A percentile compares a stretch with the other conserved stretches of the same genome.
These are phyloP conservation scores for Furcula furcula DNA, from an alignment of 2,888 invertebrate species.

Conservation along the genomic window DNA sequence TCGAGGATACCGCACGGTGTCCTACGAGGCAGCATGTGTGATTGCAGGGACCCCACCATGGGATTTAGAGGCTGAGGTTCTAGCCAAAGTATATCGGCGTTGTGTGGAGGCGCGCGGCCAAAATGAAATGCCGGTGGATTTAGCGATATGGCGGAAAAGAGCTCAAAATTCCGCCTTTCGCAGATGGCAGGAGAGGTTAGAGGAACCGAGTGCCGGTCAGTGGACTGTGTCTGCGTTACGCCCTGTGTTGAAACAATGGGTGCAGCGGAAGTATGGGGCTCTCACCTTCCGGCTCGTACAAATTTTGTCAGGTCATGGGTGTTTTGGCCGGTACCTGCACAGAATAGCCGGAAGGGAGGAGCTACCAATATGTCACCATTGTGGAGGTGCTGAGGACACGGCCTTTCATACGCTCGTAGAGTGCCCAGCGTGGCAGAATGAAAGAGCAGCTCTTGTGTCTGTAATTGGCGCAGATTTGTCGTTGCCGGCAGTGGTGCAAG, in stretches of 20 bases:
- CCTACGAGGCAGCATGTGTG: neutral
- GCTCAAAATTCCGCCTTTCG: neutral
- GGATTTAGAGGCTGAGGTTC: neutral
- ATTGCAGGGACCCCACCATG: neutral
- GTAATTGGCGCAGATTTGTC: neutral
- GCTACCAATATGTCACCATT: neutral
- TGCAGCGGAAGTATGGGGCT: too few species aligned
- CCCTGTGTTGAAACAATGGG: neutral
- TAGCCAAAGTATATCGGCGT: neutral
- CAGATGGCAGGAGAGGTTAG: neutral
- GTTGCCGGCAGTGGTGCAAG: too few species aligned
- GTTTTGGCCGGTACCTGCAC: too few species aligned
- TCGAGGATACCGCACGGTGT: neutral
- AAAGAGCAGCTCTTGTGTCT: neutral
- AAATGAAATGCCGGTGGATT: slow-evolving; percentile 4
- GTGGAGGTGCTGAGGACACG: neutral
- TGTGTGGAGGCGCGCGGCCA: neutral
- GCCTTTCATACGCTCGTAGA: neutral
- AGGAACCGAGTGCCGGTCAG: neutral
- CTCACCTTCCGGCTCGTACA: too few species aligned
- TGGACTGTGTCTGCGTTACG: neutral
- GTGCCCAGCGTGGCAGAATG: neutral
- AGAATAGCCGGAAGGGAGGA: neutral
- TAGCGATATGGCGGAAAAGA: neutral
- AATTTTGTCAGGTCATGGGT: too few species aligned